These are phyloP conservation scores for Sebastes cheni DNA, from an alignment of 2,797 vertebrate species.

Conservation along the genomic window DNA sequence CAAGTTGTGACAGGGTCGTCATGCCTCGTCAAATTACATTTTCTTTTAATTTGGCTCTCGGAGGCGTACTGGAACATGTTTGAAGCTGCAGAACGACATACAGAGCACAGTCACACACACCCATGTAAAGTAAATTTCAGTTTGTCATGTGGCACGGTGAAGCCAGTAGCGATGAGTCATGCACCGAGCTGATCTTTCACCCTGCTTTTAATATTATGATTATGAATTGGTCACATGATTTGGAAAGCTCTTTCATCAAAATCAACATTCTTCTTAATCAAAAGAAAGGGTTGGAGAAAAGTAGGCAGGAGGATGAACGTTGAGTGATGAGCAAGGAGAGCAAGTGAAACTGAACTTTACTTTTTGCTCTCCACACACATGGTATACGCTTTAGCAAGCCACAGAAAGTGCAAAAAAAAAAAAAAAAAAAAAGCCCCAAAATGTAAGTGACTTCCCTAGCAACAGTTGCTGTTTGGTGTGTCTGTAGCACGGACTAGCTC, in stretches of 20 bases:
- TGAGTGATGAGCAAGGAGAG: neutral
- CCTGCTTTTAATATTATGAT: neutral
- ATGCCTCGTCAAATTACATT: neutral
- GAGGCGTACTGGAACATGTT: slow-evolving; percentile 16
- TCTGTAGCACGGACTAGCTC: slow-evolving; percentile 14
- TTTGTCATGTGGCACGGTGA: slow-evolving; percentile 2
- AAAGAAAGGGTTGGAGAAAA: neutral
- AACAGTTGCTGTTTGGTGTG: slow-evolving; percentile 72
- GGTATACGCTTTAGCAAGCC: neutral
- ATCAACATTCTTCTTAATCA: neutral
- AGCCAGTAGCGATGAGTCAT: slow-evolving; percentile 39
- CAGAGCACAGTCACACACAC: slow-evolving; percentile 38
- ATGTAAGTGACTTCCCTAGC: slow-evolving; percentile 57
- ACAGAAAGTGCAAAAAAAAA: neutral
- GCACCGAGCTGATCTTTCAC: neutral
- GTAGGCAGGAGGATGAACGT: neutral
- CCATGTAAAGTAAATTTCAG: slow-evolving; percentile 14
- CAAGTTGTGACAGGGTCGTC: neutral
- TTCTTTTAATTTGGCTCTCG: neutral
- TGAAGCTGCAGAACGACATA: neutral
- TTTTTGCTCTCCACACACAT: slow-evolving; percentile 5
- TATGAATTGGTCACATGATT: neutral
- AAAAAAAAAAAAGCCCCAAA: slow-evolving; percentile 4
- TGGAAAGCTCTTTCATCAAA: neutral
- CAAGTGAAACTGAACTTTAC: slow-evolving; percentile 11